Conservation (phyloP, 2,888 invertebrate genomes). For the Steinernema scapterisci region DNA sequence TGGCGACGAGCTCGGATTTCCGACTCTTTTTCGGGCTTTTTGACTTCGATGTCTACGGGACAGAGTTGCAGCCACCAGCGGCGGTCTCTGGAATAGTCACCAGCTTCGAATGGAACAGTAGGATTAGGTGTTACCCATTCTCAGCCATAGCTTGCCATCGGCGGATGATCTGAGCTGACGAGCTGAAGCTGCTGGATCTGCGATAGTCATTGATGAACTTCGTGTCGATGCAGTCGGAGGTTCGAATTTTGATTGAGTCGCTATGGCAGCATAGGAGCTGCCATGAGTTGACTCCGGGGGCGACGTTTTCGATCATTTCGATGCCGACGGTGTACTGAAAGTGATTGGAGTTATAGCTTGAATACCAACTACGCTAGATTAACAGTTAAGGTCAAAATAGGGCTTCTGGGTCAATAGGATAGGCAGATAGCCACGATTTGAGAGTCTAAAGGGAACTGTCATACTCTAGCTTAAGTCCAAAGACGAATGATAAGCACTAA, state of each 20-base stretch:
- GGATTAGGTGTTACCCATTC: conserved; percentile 45
- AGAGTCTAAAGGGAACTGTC: too few species aligned
- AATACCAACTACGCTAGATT: too few species aligned
- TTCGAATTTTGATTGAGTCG: conserved; percentile 41
- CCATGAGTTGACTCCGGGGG: conserved; percentile 47
- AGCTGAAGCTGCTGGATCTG: conserved; percentile 50
- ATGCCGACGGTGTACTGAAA: conserved; percentile 52
- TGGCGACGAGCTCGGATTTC: conserved; percentile 50
- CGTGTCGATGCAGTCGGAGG: conserved; percentile 50
- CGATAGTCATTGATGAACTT: conserved; percentile 53
- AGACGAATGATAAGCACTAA: too few species aligned
- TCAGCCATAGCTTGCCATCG: conserved; percentile 53
- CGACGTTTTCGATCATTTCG: conserved; percentile 49
- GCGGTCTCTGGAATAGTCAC: conserved; percentile 42
- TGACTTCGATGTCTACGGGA: conserved; percentile 47
- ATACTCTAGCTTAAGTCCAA: too few species aligned
- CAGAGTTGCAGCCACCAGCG: conserved; percentile 54
- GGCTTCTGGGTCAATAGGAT: too few species aligned
- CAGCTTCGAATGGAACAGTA: not conserved
- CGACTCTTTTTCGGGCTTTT: conserved; percentile 41
- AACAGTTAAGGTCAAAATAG: too few species aligned
- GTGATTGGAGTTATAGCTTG: too few species aligned
- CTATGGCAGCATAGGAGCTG: conserved; percentile 49
- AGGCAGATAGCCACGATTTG: too few species aligned
- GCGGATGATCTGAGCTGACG: conserved; percentile 48